Conservation (phyloP, 1,140 invertebrate genomes). For the Antheraea mylitta region DNA sequence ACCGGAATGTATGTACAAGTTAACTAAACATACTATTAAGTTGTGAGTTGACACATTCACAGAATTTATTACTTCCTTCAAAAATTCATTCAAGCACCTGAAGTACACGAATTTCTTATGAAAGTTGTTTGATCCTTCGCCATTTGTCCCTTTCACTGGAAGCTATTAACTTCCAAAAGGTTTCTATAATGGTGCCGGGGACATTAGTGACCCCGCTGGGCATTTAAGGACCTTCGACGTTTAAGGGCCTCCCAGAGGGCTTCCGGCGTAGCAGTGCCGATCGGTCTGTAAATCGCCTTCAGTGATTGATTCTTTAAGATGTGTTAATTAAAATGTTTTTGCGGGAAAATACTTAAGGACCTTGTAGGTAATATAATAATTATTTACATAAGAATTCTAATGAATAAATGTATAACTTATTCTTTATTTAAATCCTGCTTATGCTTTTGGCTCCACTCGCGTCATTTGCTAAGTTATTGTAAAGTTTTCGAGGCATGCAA, state of each 20-base stretch:
- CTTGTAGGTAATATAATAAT: neutral
- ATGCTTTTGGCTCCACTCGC: too few species aligned
- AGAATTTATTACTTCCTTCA: neutral
- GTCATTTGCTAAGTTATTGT: too few species aligned
- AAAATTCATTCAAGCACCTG: constrained; percentile 5
- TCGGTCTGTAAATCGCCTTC: constrained; percentile 37
- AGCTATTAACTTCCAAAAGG: constrained; percentile 57
- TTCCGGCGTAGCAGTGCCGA: constrained; percentile 35
- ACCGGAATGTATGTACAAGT: too few species aligned
- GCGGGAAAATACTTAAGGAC: neutral
- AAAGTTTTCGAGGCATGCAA: too few species aligned
- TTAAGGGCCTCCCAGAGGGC: constrained; percentile 38
- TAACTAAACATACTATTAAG: too few species aligned
- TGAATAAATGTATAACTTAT: too few species aligned
- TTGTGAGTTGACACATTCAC: neutral
- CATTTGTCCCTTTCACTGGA: constrained; percentile 50
- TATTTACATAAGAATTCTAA: too few species aligned
- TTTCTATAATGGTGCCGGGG: constrained; percentile 52
- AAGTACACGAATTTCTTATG: constrained; percentile 1
- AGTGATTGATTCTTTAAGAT: constrained; percentile 24
- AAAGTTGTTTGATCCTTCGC: constrained; percentile 13
- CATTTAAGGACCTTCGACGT: constrained; percentile 47
- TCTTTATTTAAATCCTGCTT: too few species aligned
- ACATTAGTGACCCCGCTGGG: constrained; percentile 60
- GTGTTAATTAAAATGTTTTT: constrained; percentile 7